Evolutionary conservation across 2,113 vertebrate genomes (phyloP).

Genomic region (Hypomesus transpacificus): DNA sequence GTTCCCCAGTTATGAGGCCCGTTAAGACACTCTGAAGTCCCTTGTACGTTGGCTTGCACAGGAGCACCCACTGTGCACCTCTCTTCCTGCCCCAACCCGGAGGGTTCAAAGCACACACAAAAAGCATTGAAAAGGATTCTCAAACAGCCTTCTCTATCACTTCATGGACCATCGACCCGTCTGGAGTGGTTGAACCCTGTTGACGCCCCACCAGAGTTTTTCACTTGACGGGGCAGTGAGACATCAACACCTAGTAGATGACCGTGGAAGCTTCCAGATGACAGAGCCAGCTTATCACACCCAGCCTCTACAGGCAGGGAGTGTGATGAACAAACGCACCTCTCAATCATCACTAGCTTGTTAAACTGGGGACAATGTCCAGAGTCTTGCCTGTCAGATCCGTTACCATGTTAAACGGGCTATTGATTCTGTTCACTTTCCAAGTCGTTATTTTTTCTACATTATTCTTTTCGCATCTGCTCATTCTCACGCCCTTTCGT

Average conservation of each 20-base stretch:
- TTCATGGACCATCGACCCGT: too few relatives aligned
- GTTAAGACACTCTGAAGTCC: background rate
- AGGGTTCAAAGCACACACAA: background rate
- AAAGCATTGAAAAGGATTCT: background rate
- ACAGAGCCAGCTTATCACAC: slow-evolving; percentile 1
- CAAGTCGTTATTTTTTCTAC: background rate
- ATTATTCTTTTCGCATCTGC: background rate
- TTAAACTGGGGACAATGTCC: background rate
- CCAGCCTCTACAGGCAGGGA: background rate
- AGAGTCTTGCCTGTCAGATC: background rate
- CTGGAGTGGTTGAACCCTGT: background rate
- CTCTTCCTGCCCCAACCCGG: background rate
- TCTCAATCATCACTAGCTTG: background rate
- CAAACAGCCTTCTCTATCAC: background rate
- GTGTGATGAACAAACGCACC: background rate
- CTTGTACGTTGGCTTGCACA: background rate
- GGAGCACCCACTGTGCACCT: background rate
- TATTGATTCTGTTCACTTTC: background rate
- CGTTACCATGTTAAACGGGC: background rate
- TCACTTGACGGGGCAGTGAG: background rate
- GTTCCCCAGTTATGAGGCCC: background rate
- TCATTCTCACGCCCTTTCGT: background rate
- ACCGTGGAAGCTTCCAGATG: background rate
- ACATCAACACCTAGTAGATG: background rate
- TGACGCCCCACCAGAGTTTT: background rate